A percentile compares a stretch with the other conserved stretches of the same genome.
phyloP scores from a whole-genome alignment of 2,888 invertebrate species.

The Zele albiditarsus region DNA sequence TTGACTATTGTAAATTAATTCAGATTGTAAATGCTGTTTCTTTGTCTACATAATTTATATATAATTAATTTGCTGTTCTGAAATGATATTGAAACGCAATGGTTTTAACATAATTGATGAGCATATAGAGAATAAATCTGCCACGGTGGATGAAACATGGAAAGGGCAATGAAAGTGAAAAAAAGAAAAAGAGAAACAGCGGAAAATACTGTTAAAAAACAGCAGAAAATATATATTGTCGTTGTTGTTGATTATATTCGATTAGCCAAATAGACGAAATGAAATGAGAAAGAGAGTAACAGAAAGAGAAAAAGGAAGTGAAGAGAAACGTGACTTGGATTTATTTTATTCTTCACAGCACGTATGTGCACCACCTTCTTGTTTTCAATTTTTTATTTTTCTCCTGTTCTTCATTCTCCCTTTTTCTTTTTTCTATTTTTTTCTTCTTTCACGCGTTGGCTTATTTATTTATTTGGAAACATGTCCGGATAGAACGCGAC shows the following conservation, averaged over 20 bases:
- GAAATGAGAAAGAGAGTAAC: not conserved
- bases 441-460: not conserved
- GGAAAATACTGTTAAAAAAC: constrained; percentile 1
- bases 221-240: constrained; percentile 10
- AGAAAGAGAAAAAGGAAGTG: not conserved
- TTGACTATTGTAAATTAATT: too few relatives aligned
- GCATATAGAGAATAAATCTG: not conserved
- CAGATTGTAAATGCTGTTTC: too few relatives aligned
- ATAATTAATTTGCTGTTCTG: too few relatives aligned
- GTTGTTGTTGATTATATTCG: constrained; percentile 38
- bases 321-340: constrained; percentile 36
- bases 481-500: constrained; percentile 15
- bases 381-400: constrained; percentile 27
- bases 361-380: constrained; percentile 35
- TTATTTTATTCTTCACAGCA: constrained; percentile 32
- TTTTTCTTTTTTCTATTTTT: not conserved
- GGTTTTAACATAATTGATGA: not conserved
- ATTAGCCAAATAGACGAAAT: constrained; percentile 35
- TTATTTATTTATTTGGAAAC: constrained; percentile 25
- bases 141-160: too few relatives aligned
- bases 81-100: too few relatives aligned
- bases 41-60: too few relatives aligned
- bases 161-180: not conserved
- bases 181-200: not conserved
- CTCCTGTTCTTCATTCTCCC: constrained; percentile 16